Percentiles rank a stretch among this genome's conserved stretches.
phyloP scores from a whole-genome alignment of 2,797 vertebrate genomes.

The Podarcis siculus region DNA sequence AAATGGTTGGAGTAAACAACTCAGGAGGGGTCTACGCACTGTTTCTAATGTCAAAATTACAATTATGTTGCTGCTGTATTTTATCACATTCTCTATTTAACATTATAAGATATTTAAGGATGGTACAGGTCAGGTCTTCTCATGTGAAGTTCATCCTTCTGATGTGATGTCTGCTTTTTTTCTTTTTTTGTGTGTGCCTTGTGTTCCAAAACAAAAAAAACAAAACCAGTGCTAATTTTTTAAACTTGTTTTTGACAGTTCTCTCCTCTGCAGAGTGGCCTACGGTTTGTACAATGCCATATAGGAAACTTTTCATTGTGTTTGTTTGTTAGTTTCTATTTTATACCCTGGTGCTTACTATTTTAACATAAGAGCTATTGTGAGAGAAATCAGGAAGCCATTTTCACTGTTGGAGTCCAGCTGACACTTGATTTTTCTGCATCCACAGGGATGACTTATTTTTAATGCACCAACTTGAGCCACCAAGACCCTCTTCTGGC shows the following conservation, averaged over 20 bases:
- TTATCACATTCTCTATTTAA: slow-evolving; percentile 84
- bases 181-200: slow-evolving; percentile 88
- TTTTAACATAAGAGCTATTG: slow-evolving; percentile 53
- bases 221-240: slow-evolving; percentile 79
- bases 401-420: slow-evolving; percentile 77
- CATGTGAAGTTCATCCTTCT: slow-evolving; percentile 81
- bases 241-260: slow-evolving; percentile 74
- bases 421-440: slow-evolving; percentile 65
- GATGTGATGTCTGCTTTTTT: slow-evolving; percentile 84
- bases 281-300: slow-evolving; percentile 69
- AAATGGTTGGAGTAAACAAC: slow-evolving; percentile 80
- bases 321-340: slow-evolving; percentile 26
- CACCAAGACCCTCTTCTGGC: neutral
- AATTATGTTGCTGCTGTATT: slow-evolving; percentile 94
- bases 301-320: slow-evolving; percentile 51
- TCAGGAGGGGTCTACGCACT: slow-evolving; percentile 95
- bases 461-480: slow-evolving; percentile 68
- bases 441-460: slow-evolving; percentile 66
- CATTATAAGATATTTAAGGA: slow-evolving; percentile 82
- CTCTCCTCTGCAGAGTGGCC: slow-evolving; percentile 80
- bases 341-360: slow-evolving; percentile 74
- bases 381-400: slow-evolving; percentile 71
- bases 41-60: slow-evolving; percentile 92
- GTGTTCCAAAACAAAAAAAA: slow-evolving; percentile 76
- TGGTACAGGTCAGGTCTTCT: slow-evolving; percentile 82